These are phyloP conservation scores for Pachydiplax longipennis DNA, from an alignment of 2,888 invertebrate species.

Conservation along the genomic window DNA sequence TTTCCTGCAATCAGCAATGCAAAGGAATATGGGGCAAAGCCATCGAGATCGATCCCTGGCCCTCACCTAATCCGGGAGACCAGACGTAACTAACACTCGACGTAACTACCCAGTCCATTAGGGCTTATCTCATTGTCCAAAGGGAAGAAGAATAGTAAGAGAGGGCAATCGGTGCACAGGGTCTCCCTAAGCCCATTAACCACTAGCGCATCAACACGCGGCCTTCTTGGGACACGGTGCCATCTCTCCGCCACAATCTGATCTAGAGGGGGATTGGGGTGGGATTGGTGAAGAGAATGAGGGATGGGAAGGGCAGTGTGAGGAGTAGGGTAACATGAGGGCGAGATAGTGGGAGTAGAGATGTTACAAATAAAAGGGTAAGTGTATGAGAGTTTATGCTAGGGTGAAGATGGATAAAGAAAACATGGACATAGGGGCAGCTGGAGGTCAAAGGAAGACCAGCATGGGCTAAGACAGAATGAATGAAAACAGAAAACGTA, in stretches of 20 bases:
- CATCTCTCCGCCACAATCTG: background rate
- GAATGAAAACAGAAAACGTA: too few species aligned
- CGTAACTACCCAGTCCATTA: background rate
- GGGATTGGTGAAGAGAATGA: too few species aligned
- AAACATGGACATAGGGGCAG: too few species aligned
- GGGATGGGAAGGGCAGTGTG: too few species aligned
- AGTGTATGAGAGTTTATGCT: too few species aligned
- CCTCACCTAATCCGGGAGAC: background rate
- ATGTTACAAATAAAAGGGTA: too few species aligned
- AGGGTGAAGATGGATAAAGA: too few species aligned
- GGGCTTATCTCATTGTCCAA: background rate
- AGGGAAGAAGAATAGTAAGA: background rate
- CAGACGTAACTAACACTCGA: background rate
- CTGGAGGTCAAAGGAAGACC: too few species aligned
- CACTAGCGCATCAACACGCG: background rate
- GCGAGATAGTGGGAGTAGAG: too few species aligned
- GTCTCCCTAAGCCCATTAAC: background rate
- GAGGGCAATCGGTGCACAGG: background rate
- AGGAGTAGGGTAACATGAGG: too few species aligned
- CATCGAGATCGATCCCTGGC: background rate
- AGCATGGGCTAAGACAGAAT: too few species aligned
- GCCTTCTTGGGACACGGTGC: background rate
- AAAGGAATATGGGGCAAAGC: background rate
- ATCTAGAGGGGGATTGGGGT: background rate
- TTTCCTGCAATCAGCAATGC: background rate